Base-by-base conservation (phyloP, 2,888 invertebrate genomes). In the Candidula unifasciata region DNA sequence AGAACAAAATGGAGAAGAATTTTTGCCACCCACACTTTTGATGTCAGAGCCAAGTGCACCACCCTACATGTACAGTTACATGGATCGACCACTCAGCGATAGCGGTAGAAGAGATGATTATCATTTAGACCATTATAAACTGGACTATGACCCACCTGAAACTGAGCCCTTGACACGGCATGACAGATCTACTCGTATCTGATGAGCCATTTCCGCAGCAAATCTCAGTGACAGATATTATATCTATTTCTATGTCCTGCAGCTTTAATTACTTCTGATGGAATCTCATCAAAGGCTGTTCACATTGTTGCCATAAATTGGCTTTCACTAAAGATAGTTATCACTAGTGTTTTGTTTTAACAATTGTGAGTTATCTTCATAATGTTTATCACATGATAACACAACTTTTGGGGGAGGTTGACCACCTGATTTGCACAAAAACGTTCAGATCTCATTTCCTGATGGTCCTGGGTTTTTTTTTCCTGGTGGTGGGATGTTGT, bases 41-140 rank as follows among this genome's bases (percentile, higher is more conserved):
- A 86, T 87, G 35, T 89, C 91, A 0, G 91, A 91, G 82, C 91
- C 91, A 0, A 91, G 89, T 27, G 91, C 90, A 10, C 91, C 91
- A 8, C 91, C 91, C 13, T 91, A 89, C 85, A 89, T 89, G 82
- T 88, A 88, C 77, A 88, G 87, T 24, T 88, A 89, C 82, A 87
- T 88, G 87, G 88, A 87, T 30, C 86, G 87, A 76, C 86, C 87
- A n/a, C 44, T 77, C 33, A 83, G 79, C 71, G 80, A 66, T 18
- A 68, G 71, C 52, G 74, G 68, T 33, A 54, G 79, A 35, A n/a
- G 68, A 30, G 83, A 77, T 35, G 85, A 76, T 24, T 91, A 90
- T 84, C 88, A 89, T 84, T 86, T 90, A 87, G 90, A 90, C 27
- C 89, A 90, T 68, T 89, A 88, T 81, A 87, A 88, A 81, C 84